Evolutionary conservation across 2,797 vertebrate species (phyloP), one percentile per base, ranked within the genome.

Genomic region (Crenuchus spilurus): DNA sequence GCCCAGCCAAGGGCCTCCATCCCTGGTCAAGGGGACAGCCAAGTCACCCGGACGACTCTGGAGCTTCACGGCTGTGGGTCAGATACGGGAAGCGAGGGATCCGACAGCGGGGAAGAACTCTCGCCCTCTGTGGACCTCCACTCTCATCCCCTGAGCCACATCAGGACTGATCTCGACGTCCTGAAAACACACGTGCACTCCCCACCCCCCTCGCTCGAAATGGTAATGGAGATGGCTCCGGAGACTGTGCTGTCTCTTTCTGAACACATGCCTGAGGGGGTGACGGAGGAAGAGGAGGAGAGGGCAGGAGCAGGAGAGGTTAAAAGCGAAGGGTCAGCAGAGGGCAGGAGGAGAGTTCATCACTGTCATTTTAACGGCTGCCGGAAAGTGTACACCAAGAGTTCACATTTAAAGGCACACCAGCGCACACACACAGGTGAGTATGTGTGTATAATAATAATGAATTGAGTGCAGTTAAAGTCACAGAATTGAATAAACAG

Each of bases 351-450:
- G 83, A 92, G 97, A 33, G 92, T 98, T 44, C 97, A 99, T 86
- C 90, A 95, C 82, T 99, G 97, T 91, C 92, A 95, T 37, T 99
- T 98, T 90, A 97, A 95, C 0, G 97, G 97, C 13, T 99, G 97
- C 94, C 93, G 95, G 84, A 98, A 99, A 93, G 97, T 98, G 91
- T 98, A 99, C 93, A 98, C 97, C 91, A 98, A 99, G 94, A 99
- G 97, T 86, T 99, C 97, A 35, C 97, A 99, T 86, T 94, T 99
- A 82, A 99, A 99, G 94, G 97, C 97, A 89, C 97, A 99, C 89
- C 97, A 99, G 87, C 96, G 97, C 82, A 98, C 96, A 57, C 97
- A 99, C 88, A 98, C 97, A 95, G 97, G 97, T 98, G 86, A 92
- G 94, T 93, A 76, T 39, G 33, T 67, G 30, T 58, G 37, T 42